These are phyloP conservation scores for Gastrophryne carolinensis DNA, from an alignment of 2,797 vertebrate species.

Conservation along the genomic window DNA sequence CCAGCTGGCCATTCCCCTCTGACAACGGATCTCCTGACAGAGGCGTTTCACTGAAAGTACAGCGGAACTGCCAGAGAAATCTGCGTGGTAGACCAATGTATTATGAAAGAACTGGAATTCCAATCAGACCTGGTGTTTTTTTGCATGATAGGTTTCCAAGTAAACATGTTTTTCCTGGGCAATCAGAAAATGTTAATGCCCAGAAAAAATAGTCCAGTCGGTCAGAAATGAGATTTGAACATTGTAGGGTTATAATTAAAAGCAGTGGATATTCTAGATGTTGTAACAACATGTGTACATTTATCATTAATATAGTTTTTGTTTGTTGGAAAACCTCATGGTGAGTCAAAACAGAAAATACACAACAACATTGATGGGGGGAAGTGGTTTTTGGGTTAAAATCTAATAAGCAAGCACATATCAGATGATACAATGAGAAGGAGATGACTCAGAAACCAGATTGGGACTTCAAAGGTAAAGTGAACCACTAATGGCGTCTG, in stretches of 20 bases:
- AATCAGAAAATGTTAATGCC: not conserved
- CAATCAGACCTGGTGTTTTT: slow-evolving; percentile 18
- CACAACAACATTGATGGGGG: not conserved
- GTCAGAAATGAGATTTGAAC: slow-evolving; percentile 29
- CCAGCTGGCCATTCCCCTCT: slow-evolving; percentile 20
- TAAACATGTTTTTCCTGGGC: slow-evolving; percentile 22
- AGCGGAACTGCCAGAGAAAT: slow-evolving; percentile 13
- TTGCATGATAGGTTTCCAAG: not conserved
- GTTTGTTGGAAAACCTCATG: not conserved
- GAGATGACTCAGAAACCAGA: slow-evolving; percentile 20
- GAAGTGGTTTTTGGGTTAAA: slow-evolving; percentile 10
- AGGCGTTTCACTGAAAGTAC: not conserved
- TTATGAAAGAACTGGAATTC: slow-evolving; percentile 32
- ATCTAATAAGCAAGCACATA: not conserved
- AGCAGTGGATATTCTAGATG: not conserved
- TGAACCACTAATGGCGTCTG: not conserved
- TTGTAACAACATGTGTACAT: not conserved
- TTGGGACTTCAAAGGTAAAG: slow-evolving; percentile 2
- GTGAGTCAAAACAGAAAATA: not conserved
- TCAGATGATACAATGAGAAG: slow-evolving; percentile 21
- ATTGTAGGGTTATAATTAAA: slow-evolving; percentile 1
- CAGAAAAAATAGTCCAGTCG: not conserved
- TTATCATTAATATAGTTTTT: not conserved
- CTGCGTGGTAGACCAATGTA: slow-evolving; percentile 20
- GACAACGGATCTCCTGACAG: slow-evolving; percentile 31